Conservation (phyloP, 1,140 invertebrate genomes). For the Eufriesea mexicana region DNA sequence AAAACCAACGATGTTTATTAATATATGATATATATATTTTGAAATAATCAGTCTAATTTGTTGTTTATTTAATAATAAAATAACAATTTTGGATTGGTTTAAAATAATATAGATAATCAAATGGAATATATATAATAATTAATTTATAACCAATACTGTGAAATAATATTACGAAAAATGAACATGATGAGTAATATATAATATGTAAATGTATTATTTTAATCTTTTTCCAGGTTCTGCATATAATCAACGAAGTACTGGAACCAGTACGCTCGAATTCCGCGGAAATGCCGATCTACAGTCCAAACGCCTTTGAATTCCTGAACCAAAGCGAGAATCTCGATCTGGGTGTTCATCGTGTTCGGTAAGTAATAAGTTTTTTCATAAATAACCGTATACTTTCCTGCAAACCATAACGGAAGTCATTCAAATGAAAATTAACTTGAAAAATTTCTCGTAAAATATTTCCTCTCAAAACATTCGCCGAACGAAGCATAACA, state of each 20-base stretch:
- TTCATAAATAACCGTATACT: background rate
- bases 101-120: background rate
- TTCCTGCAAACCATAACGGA: background rate
- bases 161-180: background rate
- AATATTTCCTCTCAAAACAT: background rate
- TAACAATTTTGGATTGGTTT: too few relatives aligned
- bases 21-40: too few relatives aligned
- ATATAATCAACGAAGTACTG: slow-evolving; percentile 91
- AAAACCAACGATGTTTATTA: too few relatives aligned
- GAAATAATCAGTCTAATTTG: too few relatives aligned
- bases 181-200: background rate
- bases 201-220: background rate
- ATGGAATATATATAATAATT: background rate
- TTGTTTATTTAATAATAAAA: too few relatives aligned
- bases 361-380: slow-evolving; percentile 82
- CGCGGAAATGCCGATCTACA: slow-evolving; percentile 85
- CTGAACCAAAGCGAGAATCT: slow-evolving; percentile 89
- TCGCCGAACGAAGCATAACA: background rate
- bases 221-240: slow-evolving; percentile 85
- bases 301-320: slow-evolving; percentile 90
- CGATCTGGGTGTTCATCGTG: slow-evolving; percentile 85
- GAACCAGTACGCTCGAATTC: slow-evolving; percentile 86
- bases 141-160: too few relatives aligned
- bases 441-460: background rate
- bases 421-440: background rate